These are phyloP conservation scores for Epistrophe grossulariae DNA, from an alignment of 2,888 invertebrate species.

Conservation along the genomic window DNA sequence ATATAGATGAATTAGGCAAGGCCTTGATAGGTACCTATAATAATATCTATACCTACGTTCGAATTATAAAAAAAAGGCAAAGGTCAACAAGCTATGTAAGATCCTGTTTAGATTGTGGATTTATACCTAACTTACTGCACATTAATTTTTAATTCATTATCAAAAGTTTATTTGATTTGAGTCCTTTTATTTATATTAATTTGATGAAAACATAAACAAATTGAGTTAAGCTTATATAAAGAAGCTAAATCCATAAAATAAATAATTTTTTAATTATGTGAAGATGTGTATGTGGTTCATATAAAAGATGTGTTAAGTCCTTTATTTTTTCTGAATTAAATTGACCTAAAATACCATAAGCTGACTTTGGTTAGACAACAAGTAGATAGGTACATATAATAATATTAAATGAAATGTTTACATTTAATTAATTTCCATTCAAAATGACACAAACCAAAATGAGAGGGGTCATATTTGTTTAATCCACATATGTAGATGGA, in stretches of 20 bases:
- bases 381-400: neutral
- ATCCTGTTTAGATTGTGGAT: too few species aligned
- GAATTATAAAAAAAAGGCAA: neutral
- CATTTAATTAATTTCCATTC: slow-evolving; percentile 67
- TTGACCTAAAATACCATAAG: slow-evolving; percentile 15
- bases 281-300: neutral
- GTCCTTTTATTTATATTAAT: slow-evolving; percentile 10
- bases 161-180: slow-evolving; percentile 40
- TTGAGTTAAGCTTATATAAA: slow-evolving; percentile 9
- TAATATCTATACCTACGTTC: neutral
- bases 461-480: slow-evolving; percentile 54
- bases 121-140: too few species aligned
- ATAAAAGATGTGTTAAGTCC: neutral
- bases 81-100: neutral
- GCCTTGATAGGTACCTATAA: too few species aligned
- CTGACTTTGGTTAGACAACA: slow-evolving; percentile 13
- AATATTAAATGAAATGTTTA: slow-evolving; percentile 47
- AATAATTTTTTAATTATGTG: neutral
- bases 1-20: slow-evolving; percentile 3
- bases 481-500: slow-evolving; percentile 56
- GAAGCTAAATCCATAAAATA: neutral
- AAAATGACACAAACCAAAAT: slow-evolving; percentile 17
- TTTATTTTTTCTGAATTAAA: slow-evolving; percentile 21
- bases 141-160: slow-evolving; percentile 28
- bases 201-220: slow-evolving; percentile 28